Conservation (phyloP, 1,140 invertebrate genomes). For the Drosophila navojoa region DNA sequence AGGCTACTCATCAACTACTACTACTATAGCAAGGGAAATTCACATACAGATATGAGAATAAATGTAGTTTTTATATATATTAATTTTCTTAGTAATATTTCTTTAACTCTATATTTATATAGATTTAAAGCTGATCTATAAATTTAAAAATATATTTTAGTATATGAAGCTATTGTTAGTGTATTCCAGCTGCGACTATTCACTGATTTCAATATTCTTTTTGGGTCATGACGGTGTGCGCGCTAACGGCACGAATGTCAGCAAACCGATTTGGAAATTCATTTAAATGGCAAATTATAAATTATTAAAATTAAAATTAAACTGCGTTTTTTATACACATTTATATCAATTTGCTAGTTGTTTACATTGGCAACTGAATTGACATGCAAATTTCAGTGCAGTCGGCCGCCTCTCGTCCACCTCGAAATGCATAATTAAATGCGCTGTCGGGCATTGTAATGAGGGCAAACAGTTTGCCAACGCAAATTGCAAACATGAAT, state of each 20-base stretch:
- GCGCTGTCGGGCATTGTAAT: slow-evolving; percentile 36
- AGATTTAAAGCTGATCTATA: too few species aligned
- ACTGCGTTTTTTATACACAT: slow-evolving; percentile 1
- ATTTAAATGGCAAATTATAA: slow-evolving; percentile 63
- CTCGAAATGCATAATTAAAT: slow-evolving; percentile 57
- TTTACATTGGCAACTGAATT: slow-evolving; percentile 26
- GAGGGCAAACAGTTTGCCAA: slow-evolving; percentile 58
- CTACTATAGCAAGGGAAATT: too few species aligned
- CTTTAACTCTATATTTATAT: too few species aligned
- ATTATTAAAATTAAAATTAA: slow-evolving; percentile 61
- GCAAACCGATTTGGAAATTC: slow-evolving; percentile 60
- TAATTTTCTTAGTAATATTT: too few species aligned
- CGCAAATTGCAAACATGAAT: slow-evolving; percentile 40
- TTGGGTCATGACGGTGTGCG: slow-evolving; percentile 34
- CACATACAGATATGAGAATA: too few species aligned
- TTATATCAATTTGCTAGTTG: slow-evolving; percentile 21
- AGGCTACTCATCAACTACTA: too few species aligned
- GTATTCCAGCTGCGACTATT: neutral
- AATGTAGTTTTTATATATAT: too few species aligned
- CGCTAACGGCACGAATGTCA: slow-evolving; percentile 41
- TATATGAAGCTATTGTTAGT: too few species aligned
- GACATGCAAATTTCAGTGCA: slow-evolving; percentile 15
- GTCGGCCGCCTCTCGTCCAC: neutral
- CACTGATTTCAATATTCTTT: neutral
- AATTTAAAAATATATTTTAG: too few species aligned